Evolutionary conservation across 2,797 vertebrate genomes (phyloP).

Genomic region (Ispidina lecontei): DNA sequence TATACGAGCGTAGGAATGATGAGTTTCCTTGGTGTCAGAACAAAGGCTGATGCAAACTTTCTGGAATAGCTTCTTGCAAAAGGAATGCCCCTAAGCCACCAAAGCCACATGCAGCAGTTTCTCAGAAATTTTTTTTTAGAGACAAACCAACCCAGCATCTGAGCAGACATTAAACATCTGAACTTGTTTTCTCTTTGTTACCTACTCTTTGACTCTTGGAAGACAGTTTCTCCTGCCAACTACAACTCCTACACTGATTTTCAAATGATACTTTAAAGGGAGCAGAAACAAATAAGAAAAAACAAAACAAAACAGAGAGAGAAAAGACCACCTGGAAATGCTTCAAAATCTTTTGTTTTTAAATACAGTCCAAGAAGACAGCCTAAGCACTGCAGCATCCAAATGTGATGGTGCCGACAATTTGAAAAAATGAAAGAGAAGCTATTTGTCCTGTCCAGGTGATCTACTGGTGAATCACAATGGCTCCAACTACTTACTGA

Average conservation of each 20-base stretch:
- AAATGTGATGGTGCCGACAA: background rate
- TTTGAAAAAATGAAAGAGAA: background rate
- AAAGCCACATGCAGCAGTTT: background rate
- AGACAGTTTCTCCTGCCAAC: background rate
- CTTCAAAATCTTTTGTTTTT: background rate
- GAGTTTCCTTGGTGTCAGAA: background rate
- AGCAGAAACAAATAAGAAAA: background rate
- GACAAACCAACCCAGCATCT: background rate
- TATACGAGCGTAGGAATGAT: fast-evolving
- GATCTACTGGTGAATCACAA: background rate
- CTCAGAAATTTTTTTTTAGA: background rate
- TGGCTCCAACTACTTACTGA: background rate
- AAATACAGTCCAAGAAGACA: background rate
- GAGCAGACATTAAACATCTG: background rate
- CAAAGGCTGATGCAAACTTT: background rate
- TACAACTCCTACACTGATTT: background rate
- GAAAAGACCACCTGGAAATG: background rate
- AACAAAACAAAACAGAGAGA: too few relatives aligned
- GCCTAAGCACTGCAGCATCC: background rate
- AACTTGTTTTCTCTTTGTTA: background rate
- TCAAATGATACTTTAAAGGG: background rate
- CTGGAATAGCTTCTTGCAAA: background rate
- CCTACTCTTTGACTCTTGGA: background rate
- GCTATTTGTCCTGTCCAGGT: background rate
- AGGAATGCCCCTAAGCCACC: background rate